phyloP scores from a whole-genome alignment of 2,113 vertebrate genomes.

The Oreotrochilus melanogaster region DNA sequence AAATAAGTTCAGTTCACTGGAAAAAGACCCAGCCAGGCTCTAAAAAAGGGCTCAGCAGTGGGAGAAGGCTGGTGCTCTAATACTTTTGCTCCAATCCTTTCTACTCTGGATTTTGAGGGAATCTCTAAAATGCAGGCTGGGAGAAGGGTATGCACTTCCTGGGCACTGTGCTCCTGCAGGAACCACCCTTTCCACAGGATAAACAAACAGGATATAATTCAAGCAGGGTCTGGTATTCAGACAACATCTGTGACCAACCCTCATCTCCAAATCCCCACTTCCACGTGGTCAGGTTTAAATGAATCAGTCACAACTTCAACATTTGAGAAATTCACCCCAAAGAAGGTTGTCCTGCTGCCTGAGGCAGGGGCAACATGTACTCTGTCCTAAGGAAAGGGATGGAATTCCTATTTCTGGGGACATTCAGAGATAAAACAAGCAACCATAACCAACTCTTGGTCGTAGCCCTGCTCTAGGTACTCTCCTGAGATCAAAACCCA shows the following conservation, averaged over 20 bases:
- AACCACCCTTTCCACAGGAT: not conserved
- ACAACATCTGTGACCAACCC: not conserved
- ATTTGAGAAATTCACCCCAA: not conserved
- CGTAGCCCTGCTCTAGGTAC: not conserved
- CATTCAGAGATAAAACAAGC: not conserved
- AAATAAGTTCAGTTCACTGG: not conserved
- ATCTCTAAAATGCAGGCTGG: not conserved
- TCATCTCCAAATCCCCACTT: not conserved
- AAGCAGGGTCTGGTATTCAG: not conserved
- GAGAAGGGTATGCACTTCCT: not conserved
- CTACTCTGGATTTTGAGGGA: not conserved
- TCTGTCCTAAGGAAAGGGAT: not conserved
- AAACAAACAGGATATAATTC: not conserved
- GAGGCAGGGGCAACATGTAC: not conserved
- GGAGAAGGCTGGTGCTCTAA: not conserved
- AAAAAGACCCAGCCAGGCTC: not conserved
- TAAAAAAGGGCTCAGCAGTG: not conserved
- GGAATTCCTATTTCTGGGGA: not conserved
- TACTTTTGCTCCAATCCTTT: not conserved
- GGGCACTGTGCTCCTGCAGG: not conserved
- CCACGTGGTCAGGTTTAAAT: not conserved
- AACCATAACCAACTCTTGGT: no score
- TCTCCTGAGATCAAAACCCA: not conserved
- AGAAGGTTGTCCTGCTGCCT: not conserved
- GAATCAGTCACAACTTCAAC: not conserved